phyloP scores from a whole-genome alignment of 1,140 invertebrate species.

The Melanaphis sacchari region DNA sequence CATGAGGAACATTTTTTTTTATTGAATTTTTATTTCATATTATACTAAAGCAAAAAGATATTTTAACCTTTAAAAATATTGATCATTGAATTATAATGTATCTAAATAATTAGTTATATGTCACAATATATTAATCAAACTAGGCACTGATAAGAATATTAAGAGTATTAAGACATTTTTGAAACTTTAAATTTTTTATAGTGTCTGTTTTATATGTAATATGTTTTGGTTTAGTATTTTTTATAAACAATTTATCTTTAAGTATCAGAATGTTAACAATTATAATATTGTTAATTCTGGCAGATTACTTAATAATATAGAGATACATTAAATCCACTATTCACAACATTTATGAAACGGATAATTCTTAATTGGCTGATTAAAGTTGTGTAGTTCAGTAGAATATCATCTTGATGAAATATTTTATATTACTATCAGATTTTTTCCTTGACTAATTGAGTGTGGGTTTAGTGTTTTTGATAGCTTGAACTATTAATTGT shows the following conservation, averaged over 20 bases:
- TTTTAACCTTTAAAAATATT: no score
- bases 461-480: background rate
- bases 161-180: no score
- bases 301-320: background rate
- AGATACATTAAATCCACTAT: background rate
- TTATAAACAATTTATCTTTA: background rate
- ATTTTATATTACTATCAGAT: background rate
- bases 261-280: background rate
- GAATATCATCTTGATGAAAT: background rate
- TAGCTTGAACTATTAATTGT: background rate
- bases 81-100: no score
- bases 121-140: no score
- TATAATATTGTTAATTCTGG: background rate
- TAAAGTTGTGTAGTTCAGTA: background rate
- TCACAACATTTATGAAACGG: background rate
- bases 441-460: background rate
- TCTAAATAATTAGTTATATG: no score
- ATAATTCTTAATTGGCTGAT: background rate
- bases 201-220: background rate
- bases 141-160: no score
- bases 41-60: no score
- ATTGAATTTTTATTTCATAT: no score
- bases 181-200: background rate
- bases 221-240: background rate
- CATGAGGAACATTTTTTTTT: no score